Percentiles rank a stretch among this genome's conserved stretches.
Conservation (phyloP, 2,888 invertebrate species). For the Allophyes oxyacanthae region DNA sequence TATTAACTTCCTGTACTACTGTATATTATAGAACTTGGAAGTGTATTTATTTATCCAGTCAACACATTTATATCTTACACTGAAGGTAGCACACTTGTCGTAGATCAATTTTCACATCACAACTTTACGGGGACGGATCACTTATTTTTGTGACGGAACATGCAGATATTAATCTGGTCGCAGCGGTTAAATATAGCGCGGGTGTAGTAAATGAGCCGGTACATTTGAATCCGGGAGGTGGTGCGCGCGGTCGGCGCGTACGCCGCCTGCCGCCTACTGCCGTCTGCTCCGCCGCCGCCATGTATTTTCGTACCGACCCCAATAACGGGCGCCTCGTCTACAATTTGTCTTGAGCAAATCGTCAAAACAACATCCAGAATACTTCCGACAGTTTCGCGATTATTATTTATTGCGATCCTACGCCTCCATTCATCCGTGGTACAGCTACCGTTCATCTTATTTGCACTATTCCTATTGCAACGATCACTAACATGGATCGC, state of each 20-base stretch:
- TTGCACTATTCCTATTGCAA: conserved; percentile 29
- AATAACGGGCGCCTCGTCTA: conserved; percentile 85
- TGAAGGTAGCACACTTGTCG: conserved; percentile 65
- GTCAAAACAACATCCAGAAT: conserved; percentile 79
- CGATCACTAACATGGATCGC: conserved; percentile 19
- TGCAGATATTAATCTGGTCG: conserved; percentile 84
- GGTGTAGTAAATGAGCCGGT: conserved; percentile 80
- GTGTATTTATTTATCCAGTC: conserved; percentile 69
- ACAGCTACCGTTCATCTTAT: conserved; percentile 31
- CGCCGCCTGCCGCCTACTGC: conserved; percentile 87
- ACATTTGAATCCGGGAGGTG: conserved; percentile 76
- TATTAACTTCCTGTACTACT: conserved; percentile 75
- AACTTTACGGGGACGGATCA: conserved; percentile 70
- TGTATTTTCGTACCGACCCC: conserved; percentile 89
- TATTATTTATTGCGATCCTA: conserved; percentile 65
- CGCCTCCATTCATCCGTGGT: conserved; percentile 57
- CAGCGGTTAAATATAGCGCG: conserved; percentile 87
- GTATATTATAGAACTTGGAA: conserved; percentile 51
- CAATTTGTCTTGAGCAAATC: conserved; percentile 86
- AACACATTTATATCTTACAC: conserved; percentile 70
- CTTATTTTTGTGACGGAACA: conserved; percentile 81
- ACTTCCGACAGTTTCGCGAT: conserved; percentile 79
- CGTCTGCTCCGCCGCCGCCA: conserved; percentile 79
- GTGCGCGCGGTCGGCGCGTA: conserved; percentile 84
- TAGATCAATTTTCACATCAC: conserved; percentile 79